phyloP scores from a whole-genome alignment of 2,113 vertebrate genomes.

The Stercorarius parasiticus region DNA sequence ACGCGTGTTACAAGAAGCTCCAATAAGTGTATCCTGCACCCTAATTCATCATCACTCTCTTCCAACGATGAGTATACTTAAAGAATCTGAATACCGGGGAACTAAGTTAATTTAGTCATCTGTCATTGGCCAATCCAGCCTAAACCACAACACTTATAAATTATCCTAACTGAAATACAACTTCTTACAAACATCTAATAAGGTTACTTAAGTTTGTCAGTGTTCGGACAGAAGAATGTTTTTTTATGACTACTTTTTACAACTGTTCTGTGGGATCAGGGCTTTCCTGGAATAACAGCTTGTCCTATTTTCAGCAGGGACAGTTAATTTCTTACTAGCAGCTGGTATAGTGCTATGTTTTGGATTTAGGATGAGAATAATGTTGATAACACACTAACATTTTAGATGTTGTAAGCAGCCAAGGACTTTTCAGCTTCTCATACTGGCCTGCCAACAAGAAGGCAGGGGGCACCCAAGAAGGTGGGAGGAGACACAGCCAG shows the following conservation, averaged over 20 bases:
- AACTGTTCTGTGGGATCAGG: background rate
- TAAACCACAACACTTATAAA: background rate
- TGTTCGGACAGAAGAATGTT: background rate
- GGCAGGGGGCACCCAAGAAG: background rate
- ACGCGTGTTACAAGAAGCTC: background rate
- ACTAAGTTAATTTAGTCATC: background rate
- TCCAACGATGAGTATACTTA: background rate
- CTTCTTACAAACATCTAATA: background rate
- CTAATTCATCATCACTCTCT: background rate
- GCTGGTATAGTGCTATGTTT: background rate
- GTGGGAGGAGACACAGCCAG: background rate
- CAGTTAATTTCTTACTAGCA: background rate
- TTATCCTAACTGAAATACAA: background rate
- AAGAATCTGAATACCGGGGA: background rate
- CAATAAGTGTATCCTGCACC: background rate
- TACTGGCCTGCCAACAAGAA: no score
- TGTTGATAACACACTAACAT: background rate
- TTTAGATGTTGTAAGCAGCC: background rate
- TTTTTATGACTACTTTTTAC: background rate
- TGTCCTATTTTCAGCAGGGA: background rate
- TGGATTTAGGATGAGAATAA: background rate
- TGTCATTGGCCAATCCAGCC: no score
- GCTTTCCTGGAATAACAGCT: background rate
- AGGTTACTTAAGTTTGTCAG: background rate
- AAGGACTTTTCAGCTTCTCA: no score